Evolutionary conservation across 2,113 vertebrate species (phyloP).

Genomic region (Crocuta crocuta): DNA sequence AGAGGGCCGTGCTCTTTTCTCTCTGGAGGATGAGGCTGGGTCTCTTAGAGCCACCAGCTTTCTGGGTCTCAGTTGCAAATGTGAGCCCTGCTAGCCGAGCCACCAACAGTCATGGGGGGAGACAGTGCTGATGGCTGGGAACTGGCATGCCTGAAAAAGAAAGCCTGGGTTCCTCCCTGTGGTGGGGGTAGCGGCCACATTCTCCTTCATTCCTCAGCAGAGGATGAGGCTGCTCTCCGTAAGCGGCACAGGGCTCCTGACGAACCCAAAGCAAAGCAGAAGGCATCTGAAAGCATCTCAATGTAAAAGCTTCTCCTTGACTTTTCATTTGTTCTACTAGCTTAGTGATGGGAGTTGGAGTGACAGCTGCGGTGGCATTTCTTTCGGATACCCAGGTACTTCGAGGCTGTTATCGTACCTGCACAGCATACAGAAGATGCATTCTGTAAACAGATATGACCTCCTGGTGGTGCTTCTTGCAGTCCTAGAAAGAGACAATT

Average conservation of each 20-base stretch:
- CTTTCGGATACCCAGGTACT: background rate
- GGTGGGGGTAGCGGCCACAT: too few relatives aligned
- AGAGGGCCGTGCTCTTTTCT: background rate
- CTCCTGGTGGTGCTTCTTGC: slow-evolving; percentile 97
- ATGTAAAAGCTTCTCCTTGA: background rate
- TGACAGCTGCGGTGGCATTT: background rate
- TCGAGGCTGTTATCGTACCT: slow-evolving; percentile 87
- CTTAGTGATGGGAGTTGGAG: background rate
- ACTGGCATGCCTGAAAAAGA: background rate
- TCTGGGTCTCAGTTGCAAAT: background rate
- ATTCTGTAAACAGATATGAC: slow-evolving; percentile 97
- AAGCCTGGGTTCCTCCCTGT: background rate
- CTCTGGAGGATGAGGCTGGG: background rate
- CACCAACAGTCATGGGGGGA: background rate
- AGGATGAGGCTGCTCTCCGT: background rate
- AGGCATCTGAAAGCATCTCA: background rate
- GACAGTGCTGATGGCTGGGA: background rate
- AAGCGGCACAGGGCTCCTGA: background rate
- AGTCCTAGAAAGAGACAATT: slow-evolving; percentile 89
- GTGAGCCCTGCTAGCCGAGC: background rate
- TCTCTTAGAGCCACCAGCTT: background rate
- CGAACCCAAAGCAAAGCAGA: background rate
- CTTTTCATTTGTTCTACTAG: background rate
- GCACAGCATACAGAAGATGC: slow-evolving; percentile 98
- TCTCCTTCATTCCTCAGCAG: background rate